phyloP scores from a whole-genome alignment of 2,113 vertebrate genomes.

The Pelodiscus sinensis region DNA sequence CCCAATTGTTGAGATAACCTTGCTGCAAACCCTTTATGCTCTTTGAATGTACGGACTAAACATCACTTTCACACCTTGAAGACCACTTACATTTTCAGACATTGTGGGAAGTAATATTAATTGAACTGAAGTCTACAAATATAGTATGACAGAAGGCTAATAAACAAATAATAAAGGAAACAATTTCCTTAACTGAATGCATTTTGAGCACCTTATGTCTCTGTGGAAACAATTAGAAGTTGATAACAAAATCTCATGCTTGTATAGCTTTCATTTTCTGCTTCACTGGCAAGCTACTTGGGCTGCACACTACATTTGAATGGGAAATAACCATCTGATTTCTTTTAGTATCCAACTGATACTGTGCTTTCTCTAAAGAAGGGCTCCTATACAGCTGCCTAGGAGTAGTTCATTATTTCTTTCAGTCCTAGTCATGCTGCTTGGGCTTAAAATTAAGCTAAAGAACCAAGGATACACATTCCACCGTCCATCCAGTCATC shows the following conservation, averaged over 20 bases:
- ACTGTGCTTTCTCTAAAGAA: not conserved
- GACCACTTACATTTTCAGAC: not conserved
- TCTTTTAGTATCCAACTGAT: conserved; percentile 11
- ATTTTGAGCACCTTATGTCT: not conserved
- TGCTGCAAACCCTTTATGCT: not conserved
- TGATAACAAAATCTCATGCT: conserved; percentile 3
- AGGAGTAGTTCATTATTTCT: not conserved
- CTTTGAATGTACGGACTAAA: not conserved
- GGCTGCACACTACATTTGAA: not conserved
- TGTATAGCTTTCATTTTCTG: conserved; percentile 30
- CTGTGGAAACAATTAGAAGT: conserved; percentile 49
- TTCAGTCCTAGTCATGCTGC: not conserved
- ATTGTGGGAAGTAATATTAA: not conserved
- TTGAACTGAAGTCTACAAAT: not conserved
- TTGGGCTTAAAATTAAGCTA: not conserved
- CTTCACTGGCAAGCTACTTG: not conserved
- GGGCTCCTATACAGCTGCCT: not conserved
- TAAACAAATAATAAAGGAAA: conserved; percentile 10
- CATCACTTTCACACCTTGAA: not conserved
- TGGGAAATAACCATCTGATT: not conserved
- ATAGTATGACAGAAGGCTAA: not conserved
- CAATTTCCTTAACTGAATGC: not conserved
- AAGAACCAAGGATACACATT: not conserved
- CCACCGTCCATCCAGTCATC: not conserved
- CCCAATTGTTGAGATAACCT: not conserved